Evolutionary conservation across 2,797 vertebrate genomes (phyloP), one percentile per base, ranked within the genome.

Genomic region (Decapterus maruadsi): DNA sequence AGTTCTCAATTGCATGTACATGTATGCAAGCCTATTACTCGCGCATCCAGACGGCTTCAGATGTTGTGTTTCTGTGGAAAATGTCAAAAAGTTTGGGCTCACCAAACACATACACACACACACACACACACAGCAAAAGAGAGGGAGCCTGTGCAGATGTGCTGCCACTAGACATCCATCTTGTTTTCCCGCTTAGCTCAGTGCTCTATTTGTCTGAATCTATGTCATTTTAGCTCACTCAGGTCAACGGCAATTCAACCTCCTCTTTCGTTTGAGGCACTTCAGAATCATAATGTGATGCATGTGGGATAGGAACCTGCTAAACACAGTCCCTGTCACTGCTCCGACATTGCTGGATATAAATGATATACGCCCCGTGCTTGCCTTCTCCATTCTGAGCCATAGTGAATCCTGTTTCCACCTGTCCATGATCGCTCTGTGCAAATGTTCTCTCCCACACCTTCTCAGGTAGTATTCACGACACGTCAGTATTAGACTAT

Each of bases 131-230:
- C 9, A 51, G 50, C 36, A 7, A 59, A 46, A 55, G 57, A 73
- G 85, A 83, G 80, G 68, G 81, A 81, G 87, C 48, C 77, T 68
- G 89, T 87, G 93, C 89, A 89, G 88, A 93, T 91, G 90, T 90
- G 90, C 87, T 89, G 91, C 93, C 89, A 88, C 86, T 60, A 86
- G 68, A 92, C 92, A 93, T 94, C 92, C 92, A 93, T 94, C 93
- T 93, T 94, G 91, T 92, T 94, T 93, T 84, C 80, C 86, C 75
- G 70, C 81, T 81, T 85, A 87, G 89, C 88, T 92, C 93, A 85
- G 88, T 87, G 91, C 91, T 94, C 92, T 93, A 94, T 94, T 93
- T 94, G 91, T 94, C 92, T 94, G 92, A 94, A 93, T 94, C 87
- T 89, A 88, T 92, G 94, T 94, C 94, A 94, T 93, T 93, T 94